Conservation (phyloP, 1,140 invertebrate genomes). For the Rhyacophila brunnea region DNA sequence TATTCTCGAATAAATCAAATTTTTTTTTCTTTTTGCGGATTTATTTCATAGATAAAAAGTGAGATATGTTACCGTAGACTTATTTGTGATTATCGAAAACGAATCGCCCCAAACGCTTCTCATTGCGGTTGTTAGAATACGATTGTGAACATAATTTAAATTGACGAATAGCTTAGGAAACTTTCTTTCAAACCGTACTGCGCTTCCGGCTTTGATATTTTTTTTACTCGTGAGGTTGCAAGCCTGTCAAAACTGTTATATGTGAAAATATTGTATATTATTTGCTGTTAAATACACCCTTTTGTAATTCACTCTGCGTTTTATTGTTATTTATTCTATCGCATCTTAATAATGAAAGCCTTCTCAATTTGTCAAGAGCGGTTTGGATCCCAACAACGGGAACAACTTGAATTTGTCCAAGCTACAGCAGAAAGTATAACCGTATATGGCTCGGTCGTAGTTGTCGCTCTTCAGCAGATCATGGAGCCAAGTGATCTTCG, state of each 20-base stretch:
- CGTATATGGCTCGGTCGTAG: conserved; percentile 23
- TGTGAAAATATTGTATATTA: conserved; percentile 31
- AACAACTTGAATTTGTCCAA: conserved; percentile 18
- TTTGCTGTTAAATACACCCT: conserved; percentile 35
- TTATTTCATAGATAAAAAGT: too few relatives aligned
- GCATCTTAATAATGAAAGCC: background rate
- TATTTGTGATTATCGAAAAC: too few relatives aligned
- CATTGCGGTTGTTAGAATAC: conserved; percentile 24
- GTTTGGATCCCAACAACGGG: conserved; percentile 1
- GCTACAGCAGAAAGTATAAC: conserved; percentile 31
- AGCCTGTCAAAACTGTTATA: conserved; percentile 19
- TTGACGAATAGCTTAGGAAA: background rate
- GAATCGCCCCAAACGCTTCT: background rate
- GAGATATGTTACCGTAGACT: too few relatives aligned
- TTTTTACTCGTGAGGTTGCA: conserved; percentile 26
- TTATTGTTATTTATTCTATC: conserved; percentile 6
- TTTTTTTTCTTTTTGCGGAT: too few relatives aligned
- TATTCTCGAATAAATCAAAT: too few relatives aligned
- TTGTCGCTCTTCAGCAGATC: conserved; percentile 24
- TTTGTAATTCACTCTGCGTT: conserved; percentile 30
- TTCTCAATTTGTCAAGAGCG: conserved; percentile 10
- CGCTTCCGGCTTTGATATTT: conserved; percentile 27
- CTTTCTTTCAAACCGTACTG: conserved; percentile 4
- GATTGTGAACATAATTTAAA: conserved; percentile 22
- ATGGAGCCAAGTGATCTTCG: conserved; percentile 22